phyloP scores from a whole-genome alignment of 2,797 vertebrate species.

The Hoplostethus mediterraneus region DNA sequence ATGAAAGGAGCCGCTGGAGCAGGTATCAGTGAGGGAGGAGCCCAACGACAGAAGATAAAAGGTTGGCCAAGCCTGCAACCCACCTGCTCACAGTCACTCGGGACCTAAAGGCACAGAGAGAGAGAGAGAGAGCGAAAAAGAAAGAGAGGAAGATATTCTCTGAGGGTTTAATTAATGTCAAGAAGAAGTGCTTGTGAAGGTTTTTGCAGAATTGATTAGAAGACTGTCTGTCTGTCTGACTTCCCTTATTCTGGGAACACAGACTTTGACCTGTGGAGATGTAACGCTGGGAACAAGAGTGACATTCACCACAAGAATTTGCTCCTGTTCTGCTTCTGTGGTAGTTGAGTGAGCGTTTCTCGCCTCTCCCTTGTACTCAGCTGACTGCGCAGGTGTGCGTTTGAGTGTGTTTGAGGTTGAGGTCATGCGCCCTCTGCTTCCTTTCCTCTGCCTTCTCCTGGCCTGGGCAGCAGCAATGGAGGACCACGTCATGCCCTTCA shows the following conservation, averaged over 20 bases:
- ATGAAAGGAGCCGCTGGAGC: slow-evolving; percentile 33
- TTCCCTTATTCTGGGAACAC: slow-evolving; percentile 2
- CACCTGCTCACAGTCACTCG: slow-evolving; percentile 2
- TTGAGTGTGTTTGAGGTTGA: background rate
- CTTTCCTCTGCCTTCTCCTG: slow-evolving; percentile 51
- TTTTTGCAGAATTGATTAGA: background rate
- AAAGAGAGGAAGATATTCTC: background rate
- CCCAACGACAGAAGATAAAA: background rate
- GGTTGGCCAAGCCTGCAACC: slow-evolving; percentile 1
- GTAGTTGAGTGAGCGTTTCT: slow-evolving; percentile 23
- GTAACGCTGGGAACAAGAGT: too few relatives aligned
- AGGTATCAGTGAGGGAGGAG: slow-evolving; percentile 3
- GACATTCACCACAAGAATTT: background rate
- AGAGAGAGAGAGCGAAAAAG: background rate
- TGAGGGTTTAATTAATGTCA: too few relatives aligned
- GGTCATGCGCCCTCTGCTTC: slow-evolving; percentile 56
- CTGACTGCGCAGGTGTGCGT: slow-evolving; percentile 63
- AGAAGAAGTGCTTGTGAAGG: background rate
- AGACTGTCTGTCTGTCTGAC: background rate
- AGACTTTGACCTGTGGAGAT: background rate
- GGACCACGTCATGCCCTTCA: slow-evolving; percentile 70
- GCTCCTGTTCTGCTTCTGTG: too few relatives aligned
- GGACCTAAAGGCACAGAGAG: background rate
- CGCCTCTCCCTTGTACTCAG: slow-evolving; percentile 52
- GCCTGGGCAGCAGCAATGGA: slow-evolving; percentile 43